phyloP scores from a whole-genome alignment of 2,888 invertebrate genomes.

The Arge pagana region DNA sequence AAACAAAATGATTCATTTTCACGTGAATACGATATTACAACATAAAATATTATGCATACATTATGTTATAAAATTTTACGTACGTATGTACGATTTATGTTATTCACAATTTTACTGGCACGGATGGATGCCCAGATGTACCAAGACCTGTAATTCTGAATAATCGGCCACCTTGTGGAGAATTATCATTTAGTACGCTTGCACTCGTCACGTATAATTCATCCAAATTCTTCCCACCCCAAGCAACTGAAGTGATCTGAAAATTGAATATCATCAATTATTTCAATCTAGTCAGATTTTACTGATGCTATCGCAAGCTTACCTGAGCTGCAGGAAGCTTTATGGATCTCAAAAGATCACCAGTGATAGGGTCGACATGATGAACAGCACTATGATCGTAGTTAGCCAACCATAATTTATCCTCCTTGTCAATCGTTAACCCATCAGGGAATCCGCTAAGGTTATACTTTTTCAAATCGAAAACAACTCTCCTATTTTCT shows the following conservation, averaged over 20 bases:
- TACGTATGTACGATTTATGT: too few relatives aligned
- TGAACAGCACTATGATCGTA: constrained; percentile 11
- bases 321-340: constrained; percentile 9
- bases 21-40: too few relatives aligned
- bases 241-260: constrained; percentile 12
- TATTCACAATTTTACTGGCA: background rate
- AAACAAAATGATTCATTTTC: too few relatives aligned
- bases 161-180: constrained; percentile 8
- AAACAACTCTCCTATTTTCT: constrained; percentile 8
- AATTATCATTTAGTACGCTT: background rate
- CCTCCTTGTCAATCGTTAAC: constrained; percentile 13
- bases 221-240: constrained; percentile 16
- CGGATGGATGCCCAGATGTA: constrained; percentile 15
- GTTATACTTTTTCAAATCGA: constrained; percentile 6
- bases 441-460: constrained; percentile 7
- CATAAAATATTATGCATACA: too few relatives aligned
- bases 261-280: background rate
- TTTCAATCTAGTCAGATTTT: too few relatives aligned
- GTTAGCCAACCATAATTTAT: constrained; percentile 16
- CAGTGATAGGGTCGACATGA: constrained; percentile 5
- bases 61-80: too few relatives aligned
- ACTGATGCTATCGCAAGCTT: background rate
- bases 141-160: constrained; percentile 20
- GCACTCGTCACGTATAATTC: constrained; percentile 12
- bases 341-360: constrained; percentile 6